A percentile compares a stretch with the other conserved stretches of the same genome.
These are phyloP conservation scores for Oostethus manadensis DNA, from an alignment of 2,113 vertebrate genomes.

Conservation along the genomic window DNA sequence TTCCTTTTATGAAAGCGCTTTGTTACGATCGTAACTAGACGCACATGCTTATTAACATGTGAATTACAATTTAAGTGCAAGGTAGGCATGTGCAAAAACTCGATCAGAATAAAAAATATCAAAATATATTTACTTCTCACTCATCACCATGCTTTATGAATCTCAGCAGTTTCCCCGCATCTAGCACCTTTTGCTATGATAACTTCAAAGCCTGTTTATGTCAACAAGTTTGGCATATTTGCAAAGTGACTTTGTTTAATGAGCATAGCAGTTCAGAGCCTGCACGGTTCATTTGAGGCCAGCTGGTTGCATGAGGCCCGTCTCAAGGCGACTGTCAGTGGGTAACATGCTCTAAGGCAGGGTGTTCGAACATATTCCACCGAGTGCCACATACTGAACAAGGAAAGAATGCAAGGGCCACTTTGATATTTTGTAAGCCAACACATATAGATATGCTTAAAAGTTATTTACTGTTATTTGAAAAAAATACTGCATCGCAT, in stretches of 20 bases:
- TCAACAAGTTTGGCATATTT: constrained; percentile 27
- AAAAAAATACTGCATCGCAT: no score
- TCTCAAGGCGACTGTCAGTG: constrained; percentile 21
- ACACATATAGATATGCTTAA: no score
- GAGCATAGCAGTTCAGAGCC: constrained; percentile 22
- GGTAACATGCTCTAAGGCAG: constrained; percentile 27
- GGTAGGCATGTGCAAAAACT: no score
- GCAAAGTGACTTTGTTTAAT: constrained; percentile 49
- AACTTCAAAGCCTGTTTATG: constrained; percentile 20
- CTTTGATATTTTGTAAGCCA: no score
- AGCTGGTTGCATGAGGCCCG: constrained; percentile 29
- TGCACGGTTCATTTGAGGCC: constrained; percentile 11
- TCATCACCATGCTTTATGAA: constrained; percentile 1
- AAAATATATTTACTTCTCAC: neutral
- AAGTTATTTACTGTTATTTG: no score
- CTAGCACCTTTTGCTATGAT: neutral
- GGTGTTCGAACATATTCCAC: no score
- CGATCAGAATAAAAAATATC: neutral
- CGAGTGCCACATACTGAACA: no score
- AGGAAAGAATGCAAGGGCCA: no score
- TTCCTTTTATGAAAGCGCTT: constrained; percentile 9
- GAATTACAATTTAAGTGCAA: constrained; percentile 3
- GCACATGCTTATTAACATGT: constrained; percentile 9
- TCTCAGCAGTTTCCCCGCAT: constrained; percentile 5
- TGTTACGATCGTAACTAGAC: constrained; percentile 14